Evolutionary conservation across 30 jellyfish, hydroid and myxozoan species (phyloP).

Genomic region (Mastigias papua): DNA sequence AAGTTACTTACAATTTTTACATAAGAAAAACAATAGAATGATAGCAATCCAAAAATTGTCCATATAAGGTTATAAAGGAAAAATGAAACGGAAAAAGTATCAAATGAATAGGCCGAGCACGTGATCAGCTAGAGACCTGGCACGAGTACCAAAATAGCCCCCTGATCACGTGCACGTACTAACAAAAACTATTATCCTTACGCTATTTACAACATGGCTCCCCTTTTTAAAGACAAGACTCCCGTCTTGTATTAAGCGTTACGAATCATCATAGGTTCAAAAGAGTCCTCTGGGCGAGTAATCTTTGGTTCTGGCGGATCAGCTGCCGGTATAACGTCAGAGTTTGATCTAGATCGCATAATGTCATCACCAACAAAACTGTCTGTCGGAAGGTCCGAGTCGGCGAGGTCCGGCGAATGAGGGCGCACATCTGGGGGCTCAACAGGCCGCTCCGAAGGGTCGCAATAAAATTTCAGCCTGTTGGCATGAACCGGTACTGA

Average conservation of each 20-base stretch:
- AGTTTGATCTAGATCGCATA: not conserved
- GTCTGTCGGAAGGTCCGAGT: not conserved
- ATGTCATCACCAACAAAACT: not conserved
- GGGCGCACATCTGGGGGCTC: not conserved
- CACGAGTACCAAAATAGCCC: not conserved
- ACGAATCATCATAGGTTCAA: not conserved
- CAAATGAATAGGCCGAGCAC: not conserved
- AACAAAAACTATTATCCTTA: not conserved
- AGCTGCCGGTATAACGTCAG: not conserved
- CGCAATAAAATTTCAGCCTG: constrained; percentile 17
- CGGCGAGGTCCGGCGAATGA: constrained; percentile 10
- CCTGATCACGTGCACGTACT: not conserved
- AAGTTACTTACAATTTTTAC: not conserved
- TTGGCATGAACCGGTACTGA: constrained; percentile 44
- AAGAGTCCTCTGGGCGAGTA: not conserved
- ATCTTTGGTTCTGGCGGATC: not conserved
- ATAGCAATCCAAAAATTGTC: not conserved
- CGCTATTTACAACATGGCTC: not conserved
- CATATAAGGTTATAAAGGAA: not conserved
- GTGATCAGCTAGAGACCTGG: not conserved
- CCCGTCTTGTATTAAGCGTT: not conserved
- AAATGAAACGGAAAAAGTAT: not conserved
- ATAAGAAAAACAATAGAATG: not conserved
- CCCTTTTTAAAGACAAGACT: not conserved
- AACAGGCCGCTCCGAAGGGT: constrained; percentile 32